A percentile compares a stretch with the other conserved stretches of the same genome.
Evolutionary conservation across 1,140 invertebrate species (phyloP).

Genomic region (Heterodera schachtii): DNA sequence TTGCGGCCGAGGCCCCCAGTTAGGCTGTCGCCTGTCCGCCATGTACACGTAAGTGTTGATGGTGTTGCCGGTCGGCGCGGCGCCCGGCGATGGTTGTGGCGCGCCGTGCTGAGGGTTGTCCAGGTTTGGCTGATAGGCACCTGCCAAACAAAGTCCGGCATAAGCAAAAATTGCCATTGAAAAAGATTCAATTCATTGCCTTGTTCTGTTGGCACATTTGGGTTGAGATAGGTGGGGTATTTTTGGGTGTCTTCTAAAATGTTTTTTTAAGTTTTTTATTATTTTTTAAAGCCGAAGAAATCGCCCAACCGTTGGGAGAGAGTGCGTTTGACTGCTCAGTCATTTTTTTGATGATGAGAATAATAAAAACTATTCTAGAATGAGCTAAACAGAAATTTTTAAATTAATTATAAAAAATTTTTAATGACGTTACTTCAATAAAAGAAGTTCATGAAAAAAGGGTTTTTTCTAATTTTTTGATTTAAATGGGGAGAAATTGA

Average conservation of each 20-base stretch:
- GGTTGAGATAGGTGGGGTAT: conserved; percentile 12
- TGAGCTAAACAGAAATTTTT: too few species aligned
- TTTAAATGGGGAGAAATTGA: too few species aligned
- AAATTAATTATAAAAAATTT: too few species aligned
- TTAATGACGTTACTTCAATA: too few species aligned
- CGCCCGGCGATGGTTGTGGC: background rate
- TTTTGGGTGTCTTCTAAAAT: conserved; percentile 27
- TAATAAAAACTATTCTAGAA: too few species aligned
- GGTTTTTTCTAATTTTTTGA: too few species aligned
- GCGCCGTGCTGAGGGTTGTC: conserved; percentile 20
- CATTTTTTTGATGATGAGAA: too few species aligned
- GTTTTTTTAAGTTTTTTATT: background rate
- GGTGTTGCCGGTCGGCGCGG: background rate
- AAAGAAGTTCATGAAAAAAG: too few species aligned
- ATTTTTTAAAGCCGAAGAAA: conserved; percentile 27
- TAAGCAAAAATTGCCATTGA: too few species aligned
- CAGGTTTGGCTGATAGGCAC: conserved; percentile 33
- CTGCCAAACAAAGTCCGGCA: too few species aligned
- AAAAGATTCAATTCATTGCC: background rate
- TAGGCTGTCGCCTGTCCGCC: conserved; percentile 6
- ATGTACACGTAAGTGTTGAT: conserved; percentile 40
- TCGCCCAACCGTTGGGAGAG: conserved; percentile 14
- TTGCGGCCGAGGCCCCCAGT: conserved; percentile 21
- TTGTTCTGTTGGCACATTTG: conserved; percentile 9
- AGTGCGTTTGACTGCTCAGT: conserved; percentile 23